phyloP scores from a whole-genome alignment of 1,140 invertebrate species.

The Anastrepha ludens region DNA sequence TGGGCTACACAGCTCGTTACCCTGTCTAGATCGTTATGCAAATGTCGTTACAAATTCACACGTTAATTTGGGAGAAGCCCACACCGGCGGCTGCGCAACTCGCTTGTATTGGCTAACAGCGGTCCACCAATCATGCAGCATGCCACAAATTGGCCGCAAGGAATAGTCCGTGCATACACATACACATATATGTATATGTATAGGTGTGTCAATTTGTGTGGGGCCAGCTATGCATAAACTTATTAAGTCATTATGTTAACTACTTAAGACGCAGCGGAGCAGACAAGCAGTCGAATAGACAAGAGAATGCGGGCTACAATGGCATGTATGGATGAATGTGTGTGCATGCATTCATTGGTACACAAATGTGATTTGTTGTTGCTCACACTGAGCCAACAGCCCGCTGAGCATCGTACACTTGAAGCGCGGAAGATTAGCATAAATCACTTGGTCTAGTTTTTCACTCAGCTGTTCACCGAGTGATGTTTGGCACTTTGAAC shows the following conservation, averaged over 20 bases:
- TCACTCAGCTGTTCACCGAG: not conserved
- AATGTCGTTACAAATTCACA: conserved; percentile 49
- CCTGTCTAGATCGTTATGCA: not conserved
- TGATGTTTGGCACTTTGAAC: not conserved
- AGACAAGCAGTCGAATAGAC: not conserved
- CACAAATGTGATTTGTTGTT: not conserved
- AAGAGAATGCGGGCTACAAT: not conserved
- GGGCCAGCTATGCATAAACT: conserved; percentile 44
- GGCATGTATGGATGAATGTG: not conserved
- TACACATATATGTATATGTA: not conserved
- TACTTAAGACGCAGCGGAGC: not conserved
- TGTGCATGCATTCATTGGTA: not conserved
- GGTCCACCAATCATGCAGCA: conserved; percentile 15
- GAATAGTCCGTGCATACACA: not conserved
- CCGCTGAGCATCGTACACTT: not conserved
- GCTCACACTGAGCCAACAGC: not conserved
- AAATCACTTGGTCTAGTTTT: conserved; percentile 40
- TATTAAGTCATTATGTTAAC: conserved; percentile 52
- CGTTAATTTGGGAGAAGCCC: conserved; percentile 45
- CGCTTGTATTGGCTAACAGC: conserved; percentile 8
- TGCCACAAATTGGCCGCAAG: conserved; percentile 37
- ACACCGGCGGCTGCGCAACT: not conserved
- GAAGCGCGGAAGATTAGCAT: not conserved
- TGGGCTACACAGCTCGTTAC: too few species aligned
- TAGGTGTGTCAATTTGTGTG: not conserved